Percentiles rank a stretch among this genome's conserved stretches.
phyloP scores from a whole-genome alignment of 2,113 vertebrate species.

The Leiothrix lutea region DNA sequence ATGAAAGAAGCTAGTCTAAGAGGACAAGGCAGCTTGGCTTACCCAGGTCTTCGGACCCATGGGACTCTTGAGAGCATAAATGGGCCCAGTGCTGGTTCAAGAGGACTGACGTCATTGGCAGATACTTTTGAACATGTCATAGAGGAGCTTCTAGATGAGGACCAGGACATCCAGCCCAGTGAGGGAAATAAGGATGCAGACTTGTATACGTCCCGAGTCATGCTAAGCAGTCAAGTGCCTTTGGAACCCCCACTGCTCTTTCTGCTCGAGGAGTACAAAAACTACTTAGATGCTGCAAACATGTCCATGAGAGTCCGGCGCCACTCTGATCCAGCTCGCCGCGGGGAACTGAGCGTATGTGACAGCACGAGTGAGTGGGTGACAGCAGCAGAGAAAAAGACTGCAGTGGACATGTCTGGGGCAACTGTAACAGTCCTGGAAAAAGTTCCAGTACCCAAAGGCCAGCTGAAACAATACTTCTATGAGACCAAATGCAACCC shows the following conservation, averaged over 20 bases:
- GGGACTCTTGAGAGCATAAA: constrained; percentile 90
- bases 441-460: constrained; percentile 96
- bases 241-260: constrained; percentile 99
- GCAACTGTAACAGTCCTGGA: constrained; percentile 97
- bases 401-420: constrained; percentile 99
- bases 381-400: constrained; percentile 98
- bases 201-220: constrained; percentile 94
- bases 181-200: constrained; percentile 92
- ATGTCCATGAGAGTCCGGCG: constrained; percentile 99
- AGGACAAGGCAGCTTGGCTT: constrained; percentile 94
- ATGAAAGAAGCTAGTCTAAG: constrained; percentile 93
- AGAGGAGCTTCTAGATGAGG: constrained; percentile 94
- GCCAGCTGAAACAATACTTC: constrained; percentile 99
- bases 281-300: constrained; percentile 98
- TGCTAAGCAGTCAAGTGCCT: constrained; percentile 99
- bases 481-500: constrained; percentile 99
- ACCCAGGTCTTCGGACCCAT: constrained; percentile 89
- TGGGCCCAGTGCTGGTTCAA: constrained; percentile 77
- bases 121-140: constrained; percentile 98
- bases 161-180: constrained; percentile 76
- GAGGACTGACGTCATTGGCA: constrained; percentile 86
- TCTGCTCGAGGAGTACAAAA: constrained; percentile 99
- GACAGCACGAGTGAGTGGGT: constrained; percentile 99
- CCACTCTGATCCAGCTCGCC: constrained; percentile 95
- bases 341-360: constrained; percentile 96